phyloP scores from a whole-genome alignment of 2,113 vertebrate species.

The Pseudorasbora parva region DNA sequence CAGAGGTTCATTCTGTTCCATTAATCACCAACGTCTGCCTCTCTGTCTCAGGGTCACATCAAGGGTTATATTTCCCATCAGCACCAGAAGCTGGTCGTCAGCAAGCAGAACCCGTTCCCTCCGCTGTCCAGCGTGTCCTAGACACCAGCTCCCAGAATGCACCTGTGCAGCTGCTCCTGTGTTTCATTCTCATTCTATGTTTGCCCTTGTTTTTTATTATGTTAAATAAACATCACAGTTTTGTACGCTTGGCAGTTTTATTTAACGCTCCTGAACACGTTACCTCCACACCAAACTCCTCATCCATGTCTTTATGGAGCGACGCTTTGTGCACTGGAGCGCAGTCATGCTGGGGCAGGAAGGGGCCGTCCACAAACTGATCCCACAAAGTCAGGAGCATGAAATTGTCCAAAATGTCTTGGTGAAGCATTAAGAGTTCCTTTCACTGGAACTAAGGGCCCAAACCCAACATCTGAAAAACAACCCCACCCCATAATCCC shows the following conservation, averaged over 20 bases:
- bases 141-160: constrained; percentile 61
- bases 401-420: too few relatives aligned
- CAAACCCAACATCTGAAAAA: too few relatives aligned
- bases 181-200: not conserved
- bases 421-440: too few relatives aligned
- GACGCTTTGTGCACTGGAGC: too few relatives aligned
- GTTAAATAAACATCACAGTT: constrained; percentile 18
- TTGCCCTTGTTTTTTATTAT: not conserved
- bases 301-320: too few relatives aligned
- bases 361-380: too few relatives aligned
- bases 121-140: constrained; percentile 87
- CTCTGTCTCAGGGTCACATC: constrained; percentile 86
- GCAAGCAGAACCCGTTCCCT: constrained; percentile 97
- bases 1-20: too few relatives aligned
- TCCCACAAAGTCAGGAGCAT: too few relatives aligned
- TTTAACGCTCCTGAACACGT: not conserved
- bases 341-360: too few relatives aligned
- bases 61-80: constrained; percentile 99
- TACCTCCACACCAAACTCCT: too few relatives aligned
- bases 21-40: not conserved
- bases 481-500: too few relatives aligned
- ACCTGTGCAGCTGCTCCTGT: not conserved
- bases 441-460: too few relatives aligned
- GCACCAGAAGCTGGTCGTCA: constrained; percentile 98
- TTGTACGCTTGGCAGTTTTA: not conserved